phyloP scores from a whole-genome alignment of 2,888 invertebrate genomes.

The Aphidoletes aphidimyza region DNA sequence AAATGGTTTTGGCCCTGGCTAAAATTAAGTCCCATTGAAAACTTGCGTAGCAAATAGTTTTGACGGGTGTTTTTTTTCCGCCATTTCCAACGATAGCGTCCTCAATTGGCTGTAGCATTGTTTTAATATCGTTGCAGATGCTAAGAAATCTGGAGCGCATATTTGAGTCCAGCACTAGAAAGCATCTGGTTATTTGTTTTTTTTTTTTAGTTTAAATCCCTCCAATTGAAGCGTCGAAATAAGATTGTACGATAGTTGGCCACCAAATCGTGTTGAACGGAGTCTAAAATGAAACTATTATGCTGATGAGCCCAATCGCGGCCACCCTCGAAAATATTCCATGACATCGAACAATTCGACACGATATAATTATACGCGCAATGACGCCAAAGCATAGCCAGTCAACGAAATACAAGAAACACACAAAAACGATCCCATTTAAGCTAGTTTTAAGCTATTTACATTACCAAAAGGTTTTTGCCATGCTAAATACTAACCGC shows the following conservation, averaged over 20 bases:
- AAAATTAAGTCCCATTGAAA: not conserved
- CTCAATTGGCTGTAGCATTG: not conserved
- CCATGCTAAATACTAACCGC: constrained; percentile 33
- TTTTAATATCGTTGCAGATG: not conserved
- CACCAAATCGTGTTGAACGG: not conserved
- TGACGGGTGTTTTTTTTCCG: not conserved
- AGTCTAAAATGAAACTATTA: constrained; percentile 1
- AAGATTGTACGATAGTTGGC: not conserved
- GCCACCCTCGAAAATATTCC: not conserved
- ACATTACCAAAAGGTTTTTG: constrained; percentile 39
- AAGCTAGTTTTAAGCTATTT: constrained; percentile 49
- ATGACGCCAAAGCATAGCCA: not conserved
- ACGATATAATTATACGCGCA: constrained; percentile 33
- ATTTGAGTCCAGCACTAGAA: not conserved
- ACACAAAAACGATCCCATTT: constrained; percentile 35
- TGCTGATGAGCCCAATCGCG: not conserved
- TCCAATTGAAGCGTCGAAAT: too few relatives aligned
- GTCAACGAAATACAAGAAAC: not conserved
- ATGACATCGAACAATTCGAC: constrained; percentile 17
- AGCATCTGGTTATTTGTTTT: not conserved
- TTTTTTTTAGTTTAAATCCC: too few relatives aligned
- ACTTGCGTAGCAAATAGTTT: not conserved
- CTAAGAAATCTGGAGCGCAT: not conserved
- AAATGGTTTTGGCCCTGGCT: not conserved
- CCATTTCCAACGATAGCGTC: not conserved